Evolutionary conservation across 2,888 invertebrate genomes (phyloP).

Genomic region (Pandemis corylana): DNA sequence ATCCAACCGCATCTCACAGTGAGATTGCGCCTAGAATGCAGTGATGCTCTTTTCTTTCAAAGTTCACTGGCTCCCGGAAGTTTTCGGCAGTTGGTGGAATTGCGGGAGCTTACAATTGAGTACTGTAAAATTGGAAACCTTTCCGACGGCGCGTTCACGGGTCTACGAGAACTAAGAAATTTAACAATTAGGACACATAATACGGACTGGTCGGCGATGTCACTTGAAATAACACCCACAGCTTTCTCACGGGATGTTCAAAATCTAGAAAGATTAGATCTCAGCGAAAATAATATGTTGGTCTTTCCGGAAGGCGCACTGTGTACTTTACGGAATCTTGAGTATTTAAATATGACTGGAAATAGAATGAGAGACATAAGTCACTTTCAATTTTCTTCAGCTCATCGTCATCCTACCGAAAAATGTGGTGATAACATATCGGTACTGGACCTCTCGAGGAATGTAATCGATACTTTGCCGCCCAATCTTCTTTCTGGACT

Average conservation of each 20-base stretch:
- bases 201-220: constrained; percentile 93
- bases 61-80: constrained; percentile 91
- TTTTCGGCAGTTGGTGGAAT: constrained; percentile 90
- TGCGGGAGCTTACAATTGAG: constrained; percentile 91
- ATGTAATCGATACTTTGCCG: constrained; percentile 90
- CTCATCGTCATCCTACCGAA: constrained; percentile 84
- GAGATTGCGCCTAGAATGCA: constrained; percentile 90
- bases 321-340: constrained; percentile 90
- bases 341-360: constrained; percentile 91
- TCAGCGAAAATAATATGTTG: constrained; percentile 93
- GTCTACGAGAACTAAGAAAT: constrained; percentile 90
- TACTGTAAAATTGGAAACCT: constrained; percentile 93
- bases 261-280: constrained; percentile 89
- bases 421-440: constrained; percentile 89
- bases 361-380: constrained; percentile 91
- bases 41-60: constrained; percentile 92
- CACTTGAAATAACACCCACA: constrained; percentile 89
- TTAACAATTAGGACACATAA: constrained; percentile 93
- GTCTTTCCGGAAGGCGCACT: constrained; percentile 90
- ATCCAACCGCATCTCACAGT: constrained; percentile 93
- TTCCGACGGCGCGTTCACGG: constrained; percentile 92
- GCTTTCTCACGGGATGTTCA: constrained; percentile 90
- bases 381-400: constrained; percentile 88
- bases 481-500: constrained; percentile 89
- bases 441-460: constrained; percentile 90